Evolutionary conservation across 2,888 invertebrate genomes (phyloP), one percentile per base, ranked within the genome.

Genomic region (Protophormia terraenovae): DNA sequence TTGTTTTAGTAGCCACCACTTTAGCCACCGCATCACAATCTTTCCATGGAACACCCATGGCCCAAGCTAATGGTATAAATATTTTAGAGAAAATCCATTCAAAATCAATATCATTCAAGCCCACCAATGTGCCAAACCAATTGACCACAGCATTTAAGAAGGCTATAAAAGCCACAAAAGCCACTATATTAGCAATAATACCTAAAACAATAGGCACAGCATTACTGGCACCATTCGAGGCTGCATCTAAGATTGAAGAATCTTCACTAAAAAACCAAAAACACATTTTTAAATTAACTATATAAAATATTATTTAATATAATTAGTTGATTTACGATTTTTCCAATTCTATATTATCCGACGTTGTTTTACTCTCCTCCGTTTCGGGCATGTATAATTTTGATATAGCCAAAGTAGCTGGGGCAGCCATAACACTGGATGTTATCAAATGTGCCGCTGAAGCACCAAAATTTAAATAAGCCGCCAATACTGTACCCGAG

Each of bases 341-440:
- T 41, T 95, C 94, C 3, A 96, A 93, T 87, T 95, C 93, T 72
- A 99, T 96, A 83, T 96, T 96, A 47, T 97, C 95, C 0, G 96
- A 95, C 0, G 95, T 95, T 0, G 97, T 96, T 86, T 95, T 93
- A 0, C 97, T 96, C 79, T 95, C 94, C 89, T 97, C 96, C 0
- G 96, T 97, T 93, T 99, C 99, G 0, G 99, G 99, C 93, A 97
- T 96, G 89, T 98, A 94, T 0, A 99, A 93, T 92, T 99, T 99
- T 12, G 98, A 95, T 90, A 95, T 96, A 89, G 97, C 97, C 32
- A 99, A 93, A 0, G 98, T 96, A 0, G 98, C 98, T 0, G 99
- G 99, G 0, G 99, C 98, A 0, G 98, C 97, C 98, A 99, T 98
- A 0, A 99, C 96, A 85, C 97, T 97, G 0, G 99, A 97, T 0